Evolutionary conservation across 1,140 invertebrate genomes (phyloP).

Genomic region (Tetragonula clypearis): DNA sequence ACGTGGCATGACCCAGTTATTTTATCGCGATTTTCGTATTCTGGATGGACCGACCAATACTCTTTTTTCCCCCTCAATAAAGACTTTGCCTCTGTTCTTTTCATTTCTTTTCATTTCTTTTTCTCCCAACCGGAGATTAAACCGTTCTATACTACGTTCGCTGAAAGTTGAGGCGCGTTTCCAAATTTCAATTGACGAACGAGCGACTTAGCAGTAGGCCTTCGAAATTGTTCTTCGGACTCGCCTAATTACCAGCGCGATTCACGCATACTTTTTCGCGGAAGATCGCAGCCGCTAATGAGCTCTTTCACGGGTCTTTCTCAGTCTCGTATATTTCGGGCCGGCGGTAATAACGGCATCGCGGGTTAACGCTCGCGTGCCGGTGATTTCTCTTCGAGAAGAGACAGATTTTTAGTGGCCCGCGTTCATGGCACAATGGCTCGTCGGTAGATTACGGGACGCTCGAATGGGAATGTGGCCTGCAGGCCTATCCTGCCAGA

Average conservation of each 20-base stretch:
- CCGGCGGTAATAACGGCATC: constrained; percentile 15
- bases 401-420: constrained; percentile 19
- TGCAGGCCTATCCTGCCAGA: constrained; percentile 26
- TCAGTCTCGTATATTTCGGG: constrained; percentile 2
- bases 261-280: not conserved
- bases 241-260: constrained; percentile 23
- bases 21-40: constrained; percentile 33
- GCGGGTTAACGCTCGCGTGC: constrained; percentile 18
- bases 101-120: no score
- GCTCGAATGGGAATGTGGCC: constrained; percentile 47
- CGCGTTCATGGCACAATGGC: constrained; percentile 7
- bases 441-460: constrained; percentile 17
- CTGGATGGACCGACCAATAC: no score
- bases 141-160: no score
- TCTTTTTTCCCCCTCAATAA: no score
- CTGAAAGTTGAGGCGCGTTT: no score
- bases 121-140: not conserved
- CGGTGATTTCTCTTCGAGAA: not conserved
- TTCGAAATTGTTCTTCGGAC: not conserved
- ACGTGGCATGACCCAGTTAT: constrained; percentile 40
- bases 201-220: not conserved
- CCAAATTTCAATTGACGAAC: not conserved
- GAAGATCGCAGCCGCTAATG: constrained; percentile 1
- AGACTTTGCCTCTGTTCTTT: not conserved
- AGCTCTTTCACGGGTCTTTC: not conserved